Evolutionary conservation across 2,888 invertebrate genomes (phyloP), one percentile per base, ranked within the genome.

Genomic region (Piscicola geometra): DNA sequence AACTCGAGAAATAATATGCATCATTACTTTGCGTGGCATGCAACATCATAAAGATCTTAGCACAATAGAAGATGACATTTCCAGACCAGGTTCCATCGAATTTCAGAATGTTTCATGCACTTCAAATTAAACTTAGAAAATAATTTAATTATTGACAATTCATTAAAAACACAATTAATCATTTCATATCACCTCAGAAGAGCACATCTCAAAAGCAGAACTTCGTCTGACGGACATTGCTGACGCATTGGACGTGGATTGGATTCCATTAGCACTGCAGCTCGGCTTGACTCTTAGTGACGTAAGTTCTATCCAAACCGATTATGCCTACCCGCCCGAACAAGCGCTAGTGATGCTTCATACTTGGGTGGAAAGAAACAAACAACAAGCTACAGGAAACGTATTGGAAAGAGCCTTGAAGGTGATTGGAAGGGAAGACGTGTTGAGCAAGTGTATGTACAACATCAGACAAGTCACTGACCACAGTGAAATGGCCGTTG

Each of bases 391-490:
- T 5, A 77, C 77, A 3, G 73, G 73, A 36, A 78, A 78, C 36
- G 73, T 36, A 12, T 50, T 78, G 28, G 78, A 78, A 52, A 50
- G 77, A 25, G 77, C 75, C 21, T 68, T 78, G 18, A 75, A 76
- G 75, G 72, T 76, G 66, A 78, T 80, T 28, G 76, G 76, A 9
- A 75, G 80, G 1, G 77, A 79, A 36, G 80, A 80, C 36, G 78
- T 79, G n/a, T 77, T 80, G 50, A 52, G 71, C 21, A 73, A 75
- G 52, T 79, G 79, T 67, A 79, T 79, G 77, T 69, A 89, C 77
- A 77, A 81, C 91, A 91, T 82, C 88, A 91, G n/a, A 82, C 86
- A 90, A 28, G 91, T 92, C 0, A 92, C 91, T 0, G 92, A 92
- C 84, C 90, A 91, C 81, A 88, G 89, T 83, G 91, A 91, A 80